Evolutionary conservation across 2,888 invertebrate species (phyloP), one percentile per base, ranked within the genome.

Genomic region (Volucella bombylans): DNA sequence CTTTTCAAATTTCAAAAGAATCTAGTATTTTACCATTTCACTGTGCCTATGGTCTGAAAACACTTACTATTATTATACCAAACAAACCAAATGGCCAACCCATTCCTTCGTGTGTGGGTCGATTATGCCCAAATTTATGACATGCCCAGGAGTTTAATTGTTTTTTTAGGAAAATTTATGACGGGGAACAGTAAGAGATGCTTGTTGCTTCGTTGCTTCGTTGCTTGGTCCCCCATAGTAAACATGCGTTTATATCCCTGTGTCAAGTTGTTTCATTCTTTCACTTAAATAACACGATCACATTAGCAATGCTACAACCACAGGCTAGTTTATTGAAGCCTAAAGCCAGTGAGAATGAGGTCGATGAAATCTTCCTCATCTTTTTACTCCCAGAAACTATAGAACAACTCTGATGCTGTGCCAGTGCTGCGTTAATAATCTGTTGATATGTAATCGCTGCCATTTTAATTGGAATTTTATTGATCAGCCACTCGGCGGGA

Each of bases 361-460:
- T 41, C 65, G 49, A 12, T 10, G 45, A 78, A 55, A 65, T 69
- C 11, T 45, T 55, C 69, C 64, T 49, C 72, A 67, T 80, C 78
- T 79, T 82, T 73, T 62, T 74, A 71, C 72, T 65, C 77, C 71
- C 72, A 71, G 77, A 64, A 68, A 54, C 81, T 68, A 72, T 68
- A 65, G 62, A 77, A 50, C 64, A 80, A 80, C 79, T 67, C 69
- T 76, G 89, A 89, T 90, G 89, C 90, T 90, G 89, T 90, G 89
- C 89, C 90, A 89, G 90, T 90, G 64, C 62, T 90, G 89, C 89
- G 90, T 91, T 91, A 90, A 91, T 91, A 91, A 90, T 90, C 91
- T 91, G 90, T 91, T 91, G 90, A 91, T 90, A 91, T 90, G 90
- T 90, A 91, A 91, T 91, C 91, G 90, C 90, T 90, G 91, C 91